Percentiles rank a stretch among this genome's conserved stretches.
phyloP scores from a whole-genome alignment of 2,113 vertebrate species.

The Prunella himalayana region DNA sequence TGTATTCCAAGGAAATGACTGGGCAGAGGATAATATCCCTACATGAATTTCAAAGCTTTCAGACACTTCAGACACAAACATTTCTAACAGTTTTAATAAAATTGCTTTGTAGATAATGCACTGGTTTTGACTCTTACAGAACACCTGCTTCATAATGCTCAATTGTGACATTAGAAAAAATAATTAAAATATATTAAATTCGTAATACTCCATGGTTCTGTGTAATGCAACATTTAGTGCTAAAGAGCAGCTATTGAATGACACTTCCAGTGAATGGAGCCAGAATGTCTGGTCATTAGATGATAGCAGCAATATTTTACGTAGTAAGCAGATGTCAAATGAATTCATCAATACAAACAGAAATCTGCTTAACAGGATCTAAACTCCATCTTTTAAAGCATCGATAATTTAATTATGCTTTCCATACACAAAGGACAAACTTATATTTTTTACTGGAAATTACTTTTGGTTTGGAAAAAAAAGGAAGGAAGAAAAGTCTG shows the following conservation, averaged over 20 bases:
- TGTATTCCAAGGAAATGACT: neutral
- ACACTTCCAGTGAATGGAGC: constrained; percentile 55
- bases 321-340: constrained; percentile 63
- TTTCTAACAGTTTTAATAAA: neutral
- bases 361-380: constrained; percentile 41
- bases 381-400: constrained; percentile 38
- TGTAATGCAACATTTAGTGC: constrained; percentile 47
- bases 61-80: neutral
- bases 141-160: constrained; percentile 15
- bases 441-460: neutral
- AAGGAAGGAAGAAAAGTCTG: neutral
- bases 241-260: constrained; percentile 47
- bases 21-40: neutral
- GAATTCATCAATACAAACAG: constrained; percentile 63
- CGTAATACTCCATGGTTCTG: neutral
- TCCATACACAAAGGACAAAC: neutral
- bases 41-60: neutral
- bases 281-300: constrained; percentile 66
- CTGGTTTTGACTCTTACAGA: constrained; percentile 15
- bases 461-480: neutral
- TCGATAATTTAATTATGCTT: constrained; percentile 17
- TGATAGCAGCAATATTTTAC: constrained; percentile 57
- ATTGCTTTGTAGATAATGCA: neutral
- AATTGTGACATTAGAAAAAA: constrained; percentile 12
- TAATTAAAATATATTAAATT: constrained; percentile 58